Base-by-base conservation (phyloP, 2,797 vertebrate species). In the Kryptopterus vitreolus region DNA sequence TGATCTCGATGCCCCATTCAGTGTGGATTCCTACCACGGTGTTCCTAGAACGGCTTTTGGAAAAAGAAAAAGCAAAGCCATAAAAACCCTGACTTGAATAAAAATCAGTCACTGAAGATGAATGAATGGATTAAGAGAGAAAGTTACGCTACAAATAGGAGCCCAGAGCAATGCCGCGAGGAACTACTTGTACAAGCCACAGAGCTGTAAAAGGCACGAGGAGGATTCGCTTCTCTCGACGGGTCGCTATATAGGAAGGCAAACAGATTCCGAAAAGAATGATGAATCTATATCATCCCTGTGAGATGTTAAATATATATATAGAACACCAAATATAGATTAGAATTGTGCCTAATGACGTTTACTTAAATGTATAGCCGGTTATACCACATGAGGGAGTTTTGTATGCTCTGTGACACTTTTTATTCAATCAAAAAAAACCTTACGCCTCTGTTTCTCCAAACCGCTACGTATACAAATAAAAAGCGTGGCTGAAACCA, bases 231-330 rank as follows among this genome's bases (percentile, higher is more conserved):
- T 33, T n/a, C 2, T 22, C 66, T 29, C 15, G 1, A 12, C 29
- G 18, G 50, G 3, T 43, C n/a, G 65, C 38, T 43, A 43, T 43
- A 43, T 68, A 68, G n/a, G 38, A 69, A 69, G 46, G 35, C 35
- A 66, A 13, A 4, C 86, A 85, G 52, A 53, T 80, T 85, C 87
- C 83, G 79, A 89, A 86, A 89, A 87, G 89, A 87, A 88, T 88
- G 72, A 88, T 78, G 85, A 76, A 87, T 87, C 88, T 88, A 66
- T 88, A 83, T 85, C 84, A 85, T 76, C 88, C 89, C 87, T 86
- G 82, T 86, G 85, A 3, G 74, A 77, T 76, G n/a, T n/a, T n/a
- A n/a, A 81, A 79, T 48, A 16, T 13, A 26, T 13, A 8, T n/a
- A n/a, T 46, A 24, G 26, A 68, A 16, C 26, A 31, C 48, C 16